These are phyloP conservation scores for Enteromius mattozi DNA, from an alignment of 2,797 vertebrate genomes.

Conservation along the genomic window DNA sequence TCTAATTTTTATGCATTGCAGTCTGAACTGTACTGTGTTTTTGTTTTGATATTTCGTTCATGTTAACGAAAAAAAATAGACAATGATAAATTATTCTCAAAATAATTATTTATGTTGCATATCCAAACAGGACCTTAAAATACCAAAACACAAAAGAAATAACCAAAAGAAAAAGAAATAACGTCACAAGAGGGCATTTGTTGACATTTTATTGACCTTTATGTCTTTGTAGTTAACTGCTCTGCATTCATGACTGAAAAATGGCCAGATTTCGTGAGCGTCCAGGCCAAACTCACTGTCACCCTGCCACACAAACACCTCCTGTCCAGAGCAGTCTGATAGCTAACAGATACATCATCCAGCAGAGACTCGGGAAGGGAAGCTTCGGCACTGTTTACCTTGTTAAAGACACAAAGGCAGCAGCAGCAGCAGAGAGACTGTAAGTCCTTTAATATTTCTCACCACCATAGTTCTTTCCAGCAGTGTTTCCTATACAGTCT, in stretches of 20 bases:
- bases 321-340: constrained; percentile 64
- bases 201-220: background rate
- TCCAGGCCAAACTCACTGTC: background rate
- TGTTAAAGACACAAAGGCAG: constrained; percentile 81
- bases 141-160: background rate
- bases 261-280: constrained; percentile 57
- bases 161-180: background rate
- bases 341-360: constrained; percentile 78
- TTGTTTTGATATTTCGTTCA: background rate
- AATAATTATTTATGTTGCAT: background rate
- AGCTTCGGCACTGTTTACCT: constrained; percentile 84
- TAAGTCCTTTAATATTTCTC: constrained; percentile 71
- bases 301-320: background rate
- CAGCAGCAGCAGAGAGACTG: constrained; percentile 76
- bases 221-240: background rate
- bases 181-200: background rate
- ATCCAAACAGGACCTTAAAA: background rate
- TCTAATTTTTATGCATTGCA: background rate
- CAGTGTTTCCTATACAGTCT: background rate
- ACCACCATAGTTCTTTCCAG: no score
- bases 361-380: constrained; percentile 79
- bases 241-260: constrained; percentile 27
- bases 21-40: background rate
- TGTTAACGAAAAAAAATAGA: background rate
- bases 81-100: background rate